Base-by-base conservation (phyloP, 2,113 vertebrate species). In the Taurulus bubalis region DNA sequence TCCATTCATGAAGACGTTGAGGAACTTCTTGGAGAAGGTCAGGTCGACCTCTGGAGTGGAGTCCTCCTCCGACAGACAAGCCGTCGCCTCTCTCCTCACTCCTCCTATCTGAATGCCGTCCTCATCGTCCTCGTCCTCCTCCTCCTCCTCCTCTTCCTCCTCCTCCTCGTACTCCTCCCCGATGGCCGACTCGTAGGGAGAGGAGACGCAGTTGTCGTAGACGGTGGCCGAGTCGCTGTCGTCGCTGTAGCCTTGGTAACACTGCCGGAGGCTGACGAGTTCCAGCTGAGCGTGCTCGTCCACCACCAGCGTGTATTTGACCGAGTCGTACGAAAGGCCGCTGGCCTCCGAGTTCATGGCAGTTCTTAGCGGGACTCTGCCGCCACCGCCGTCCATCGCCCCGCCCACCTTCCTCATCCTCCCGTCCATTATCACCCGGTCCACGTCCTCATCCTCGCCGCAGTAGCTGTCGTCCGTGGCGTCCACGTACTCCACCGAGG, bases 1-100 rank as follows among this genome's bases (percentile, higher is more conserved):
- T 47, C 98, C 97, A 0, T 97, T 99, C 97, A 99, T 97, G 94
- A 99, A 99, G 91, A 99, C 97, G 0, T 99, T 99, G 85, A 99
- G 96, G 90, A 99, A 99, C 92, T 99, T 99, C 95, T 98, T 98
- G 75, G 98, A 98, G 92, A 98, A 98, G 85, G 96, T 96, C 83
- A 97, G 94, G 56, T 98, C 97, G 0, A 95, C 96, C 32, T 99
- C 98, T 0, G 98, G 97, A 0, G 97, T 97, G 76, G 97, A 98
- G 85, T 96, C 40, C 40, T 42, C 96, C 86, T 97, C 97, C 0
- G 98, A 99, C 22, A 98, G 95, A 90, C 97, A 96, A 30, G 95
- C 94, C 0, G 91, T 92, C 66, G 96, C 94, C 26, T 97, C 94
- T 32, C 95, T 94, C 73, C 88, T 85, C 2, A 84, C 91, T 30